Evolutionary conservation across 1,140 invertebrate genomes (phyloP).

Genomic region (Drosophila pseudoananassae): DNA sequence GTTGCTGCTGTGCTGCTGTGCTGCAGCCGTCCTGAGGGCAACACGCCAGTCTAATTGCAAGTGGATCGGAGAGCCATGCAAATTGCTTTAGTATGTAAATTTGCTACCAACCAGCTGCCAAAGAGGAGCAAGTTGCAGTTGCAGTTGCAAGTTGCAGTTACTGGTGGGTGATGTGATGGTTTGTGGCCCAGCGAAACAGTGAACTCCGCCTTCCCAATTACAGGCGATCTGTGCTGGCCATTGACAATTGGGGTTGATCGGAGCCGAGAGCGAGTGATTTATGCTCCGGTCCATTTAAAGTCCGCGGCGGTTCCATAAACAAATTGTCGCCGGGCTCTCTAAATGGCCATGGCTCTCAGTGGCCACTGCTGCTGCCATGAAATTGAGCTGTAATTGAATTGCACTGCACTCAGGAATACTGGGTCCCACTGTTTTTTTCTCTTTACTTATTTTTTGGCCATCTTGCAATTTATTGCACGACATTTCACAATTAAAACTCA

Average conservation of each 20-base stretch:
- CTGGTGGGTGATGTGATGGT: slow-evolving; percentile 33
- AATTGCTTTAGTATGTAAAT: slow-evolving; percentile 49
- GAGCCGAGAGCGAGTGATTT: slow-evolving; percentile 67
- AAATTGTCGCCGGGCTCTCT: slow-evolving; percentile 78
- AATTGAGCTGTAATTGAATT: slow-evolving; percentile 81
- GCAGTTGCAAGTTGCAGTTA: not conserved
- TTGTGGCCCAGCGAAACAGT: slow-evolving; percentile 18
- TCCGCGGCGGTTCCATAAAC: slow-evolving; percentile 78
- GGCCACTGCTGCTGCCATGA: slow-evolving; percentile 47
- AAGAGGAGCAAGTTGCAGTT: not conserved
- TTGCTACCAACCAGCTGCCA: slow-evolving; percentile 17
- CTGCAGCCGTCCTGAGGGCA: slow-evolving; percentile 49
- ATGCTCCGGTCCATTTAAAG: slow-evolving; percentile 76
- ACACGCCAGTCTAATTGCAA: slow-evolving; percentile 75
- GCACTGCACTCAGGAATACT: slow-evolving; percentile 69
- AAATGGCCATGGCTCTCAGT: slow-evolving; percentile 65
- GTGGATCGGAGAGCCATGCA: slow-evolving; percentile 58
- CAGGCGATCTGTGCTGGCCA: slow-evolving; percentile 58
- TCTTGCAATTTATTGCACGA: slow-evolving; percentile 75
- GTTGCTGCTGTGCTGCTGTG: slow-evolving; percentile 57
- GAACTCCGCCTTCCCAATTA: slow-evolving; percentile 60
- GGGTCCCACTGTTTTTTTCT: slow-evolving; percentile 27
- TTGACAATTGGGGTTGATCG: slow-evolving; percentile 66
- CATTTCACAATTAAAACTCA: slow-evolving; percentile 79
- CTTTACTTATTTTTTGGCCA: slow-evolving; percentile 59